Evolutionary conservation across 1,140 invertebrate genomes (phyloP).

Genomic region (Carcinoscorpius rotundicauda): DNA sequence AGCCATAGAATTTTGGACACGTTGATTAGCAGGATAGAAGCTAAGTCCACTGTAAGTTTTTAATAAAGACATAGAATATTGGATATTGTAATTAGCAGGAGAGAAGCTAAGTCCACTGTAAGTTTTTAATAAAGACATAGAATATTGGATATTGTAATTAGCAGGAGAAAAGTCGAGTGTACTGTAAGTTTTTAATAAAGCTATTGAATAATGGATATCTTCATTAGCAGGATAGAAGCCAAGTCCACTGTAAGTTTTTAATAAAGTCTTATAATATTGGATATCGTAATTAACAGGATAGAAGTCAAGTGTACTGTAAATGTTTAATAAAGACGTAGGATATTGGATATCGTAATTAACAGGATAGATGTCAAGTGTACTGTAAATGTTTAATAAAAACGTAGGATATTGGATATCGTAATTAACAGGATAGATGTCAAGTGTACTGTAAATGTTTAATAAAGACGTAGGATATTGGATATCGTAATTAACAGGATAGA

Average conservation of each 20-base stretch:
- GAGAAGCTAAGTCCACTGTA: slow-evolving; percentile 57
- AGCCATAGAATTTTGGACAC: slow-evolving; percentile 60
- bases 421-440: no score
- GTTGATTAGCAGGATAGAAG: slow-evolving; percentile 57
- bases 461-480: no score
- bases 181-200: slow-evolving; percentile 49
- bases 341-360: slow-evolving; percentile 63
- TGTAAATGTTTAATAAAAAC: no score
- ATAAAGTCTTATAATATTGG: slow-evolving; percentile 57
- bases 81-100: slow-evolving; percentile 59
- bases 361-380: slow-evolving; percentile 57
- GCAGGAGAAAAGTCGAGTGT: slow-evolving; percentile 54
- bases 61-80: slow-evolving; percentile 53
- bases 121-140: slow-evolving; percentile 44
- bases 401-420: no score
- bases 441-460: no score
- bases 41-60: slow-evolving; percentile 49
- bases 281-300: slow-evolving; percentile 60
- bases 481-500: no score
- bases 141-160: slow-evolving; percentile 62
- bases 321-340: slow-evolving; percentile 52
- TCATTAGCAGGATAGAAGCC: slow-evolving; percentile 54
- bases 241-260: slow-evolving; percentile 46
- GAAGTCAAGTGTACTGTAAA: slow-evolving; percentile 54
- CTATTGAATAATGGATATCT: no score